These are phyloP conservation scores for Zelostemma sp. DNA, from an alignment of 1,140 invertebrate species.

Conservation along the genomic window DNA sequence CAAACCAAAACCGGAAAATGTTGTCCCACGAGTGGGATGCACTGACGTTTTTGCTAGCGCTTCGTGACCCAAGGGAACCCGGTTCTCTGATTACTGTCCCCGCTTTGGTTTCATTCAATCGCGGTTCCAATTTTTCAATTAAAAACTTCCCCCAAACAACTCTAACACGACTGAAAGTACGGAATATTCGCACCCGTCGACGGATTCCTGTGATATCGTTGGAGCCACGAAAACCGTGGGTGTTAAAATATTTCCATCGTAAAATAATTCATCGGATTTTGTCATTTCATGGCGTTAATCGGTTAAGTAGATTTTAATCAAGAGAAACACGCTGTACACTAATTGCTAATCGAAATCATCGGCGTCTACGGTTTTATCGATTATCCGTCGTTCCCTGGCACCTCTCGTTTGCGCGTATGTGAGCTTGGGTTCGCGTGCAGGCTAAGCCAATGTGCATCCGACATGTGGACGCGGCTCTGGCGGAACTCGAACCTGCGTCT, in stretches of 20 bases:
- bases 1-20: conserved; percentile 39
- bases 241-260: conserved; percentile 2
- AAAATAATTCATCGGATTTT: conserved; percentile 6
- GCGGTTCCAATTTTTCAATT: conserved; percentile 11
- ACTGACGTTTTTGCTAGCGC: conserved; percentile 31
- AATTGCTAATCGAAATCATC: conserved; percentile 61
- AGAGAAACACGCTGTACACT: conserved; percentile 46
- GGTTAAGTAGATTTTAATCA: conserved; percentile 42
- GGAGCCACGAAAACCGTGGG: not conserved
- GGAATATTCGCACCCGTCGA: not conserved
- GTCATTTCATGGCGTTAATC: conserved; percentile 14
- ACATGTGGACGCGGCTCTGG: too few relatives aligned
- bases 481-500: conserved; percentile 34
- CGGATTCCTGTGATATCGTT: not conserved
- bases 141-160: not conserved
- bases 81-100: conserved; percentile 56
- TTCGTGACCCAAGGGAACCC: conserved; percentile 20
- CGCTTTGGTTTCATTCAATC: conserved; percentile 61
- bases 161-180: not conserved
- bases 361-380: conserved; percentile 53
- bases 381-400: conserved; percentile 54
- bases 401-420: conserved; percentile 10
- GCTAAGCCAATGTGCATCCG: conserved; percentile 12
- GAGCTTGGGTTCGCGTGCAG: conserved; percentile 17
- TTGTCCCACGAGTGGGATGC: conserved; percentile 37